phyloP scores from a whole-genome alignment of 2,113 vertebrate genomes.

The Scopus umbretta region DNA sequence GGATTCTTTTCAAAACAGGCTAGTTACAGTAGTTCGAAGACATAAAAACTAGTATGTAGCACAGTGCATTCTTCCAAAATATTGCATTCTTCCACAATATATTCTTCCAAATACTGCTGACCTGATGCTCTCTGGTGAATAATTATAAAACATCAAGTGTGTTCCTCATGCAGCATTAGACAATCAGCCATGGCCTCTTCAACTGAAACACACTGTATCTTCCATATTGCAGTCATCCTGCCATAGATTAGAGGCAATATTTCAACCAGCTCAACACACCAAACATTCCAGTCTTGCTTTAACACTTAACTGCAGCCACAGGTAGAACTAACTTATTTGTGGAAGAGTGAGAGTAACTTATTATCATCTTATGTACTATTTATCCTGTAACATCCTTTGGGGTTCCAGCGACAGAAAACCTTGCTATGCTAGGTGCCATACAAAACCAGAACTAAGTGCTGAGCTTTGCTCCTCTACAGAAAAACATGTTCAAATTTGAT shows the following conservation, averaged over 20 bases:
- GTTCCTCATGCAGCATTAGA: background rate
- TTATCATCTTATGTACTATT: background rate
- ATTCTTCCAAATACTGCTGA: slow-evolving; percentile 41
- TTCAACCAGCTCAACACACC: background rate
- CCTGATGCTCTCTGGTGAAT: background rate
- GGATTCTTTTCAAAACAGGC: background rate
- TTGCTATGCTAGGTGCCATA: background rate
- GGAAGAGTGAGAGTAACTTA: background rate
- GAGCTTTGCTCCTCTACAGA: background rate
- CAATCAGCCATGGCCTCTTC: background rate
- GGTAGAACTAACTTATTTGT: background rate
- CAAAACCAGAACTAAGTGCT: background rate
- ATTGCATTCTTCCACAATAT: slow-evolving; percentile 3
- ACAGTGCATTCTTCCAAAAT: slow-evolving; percentile 28
- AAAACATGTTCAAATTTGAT: background rate
- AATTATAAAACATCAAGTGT: background rate
- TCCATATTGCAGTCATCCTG: background rate
- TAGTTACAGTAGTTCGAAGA: background rate
- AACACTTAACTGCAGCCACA: background rate
- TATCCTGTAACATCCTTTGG: background rate
- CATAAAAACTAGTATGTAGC: background rate
- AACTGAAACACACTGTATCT: background rate
- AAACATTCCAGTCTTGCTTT: background rate
- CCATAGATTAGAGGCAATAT: background rate
- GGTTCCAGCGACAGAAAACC: background rate